Evolutionary conservation across 30 jellyfish, hydroid and myxozoan genomes (phyloP).

Genomic region (Aurelia sp.): DNA sequence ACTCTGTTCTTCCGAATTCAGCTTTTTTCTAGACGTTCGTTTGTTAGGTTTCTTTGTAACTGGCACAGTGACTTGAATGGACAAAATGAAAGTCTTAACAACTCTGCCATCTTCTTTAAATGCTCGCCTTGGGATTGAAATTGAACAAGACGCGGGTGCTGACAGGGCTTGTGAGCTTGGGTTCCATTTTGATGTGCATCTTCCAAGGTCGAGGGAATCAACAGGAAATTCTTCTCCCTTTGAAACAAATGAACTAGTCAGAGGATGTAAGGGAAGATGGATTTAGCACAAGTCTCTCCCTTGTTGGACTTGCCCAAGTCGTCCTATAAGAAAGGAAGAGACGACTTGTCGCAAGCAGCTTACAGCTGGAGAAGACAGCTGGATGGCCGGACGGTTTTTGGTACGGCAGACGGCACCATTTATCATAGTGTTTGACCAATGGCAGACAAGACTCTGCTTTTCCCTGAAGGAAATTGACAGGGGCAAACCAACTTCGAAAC

Average conservation of each 20-base stretch:
- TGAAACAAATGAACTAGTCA: neutral
- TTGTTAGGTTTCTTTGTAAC: slow-evolving; percentile 49
- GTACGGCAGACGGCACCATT: too few relatives aligned
- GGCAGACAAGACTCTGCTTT: too few relatives aligned
- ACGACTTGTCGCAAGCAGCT: too few relatives aligned
- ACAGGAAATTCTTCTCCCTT: slow-evolving; percentile 80
- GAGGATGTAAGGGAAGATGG: too few relatives aligned
- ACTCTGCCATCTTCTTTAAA: slow-evolving; percentile 62
- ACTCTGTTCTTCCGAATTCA: slow-evolving; percentile 10
- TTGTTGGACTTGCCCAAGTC: too few relatives aligned
- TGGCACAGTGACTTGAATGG: slow-evolving; percentile 75
- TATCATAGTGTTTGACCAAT: too few relatives aligned
- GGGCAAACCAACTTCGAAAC: too few relatives aligned
- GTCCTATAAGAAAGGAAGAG: too few relatives aligned
- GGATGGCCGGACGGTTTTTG: too few relatives aligned
- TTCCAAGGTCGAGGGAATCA: slow-evolving; percentile 74
- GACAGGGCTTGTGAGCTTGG: slow-evolving; percentile 86
- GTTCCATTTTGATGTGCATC: slow-evolving; percentile 89
- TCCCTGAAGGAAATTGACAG: too few relatives aligned
- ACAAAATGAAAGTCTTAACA: slow-evolving; percentile 79
- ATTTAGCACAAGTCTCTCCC: too few relatives aligned
- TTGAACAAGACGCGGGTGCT: slow-evolving; percentile 52
- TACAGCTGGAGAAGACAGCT: too few relatives aligned
- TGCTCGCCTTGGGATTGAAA: slow-evolving; percentile 79
- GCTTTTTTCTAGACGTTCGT: slow-evolving; percentile 28